Evolutionary conservation across 2,888 invertebrate genomes (phyloP).

Genomic region (Parapristionchus giblindavisi): DNA sequence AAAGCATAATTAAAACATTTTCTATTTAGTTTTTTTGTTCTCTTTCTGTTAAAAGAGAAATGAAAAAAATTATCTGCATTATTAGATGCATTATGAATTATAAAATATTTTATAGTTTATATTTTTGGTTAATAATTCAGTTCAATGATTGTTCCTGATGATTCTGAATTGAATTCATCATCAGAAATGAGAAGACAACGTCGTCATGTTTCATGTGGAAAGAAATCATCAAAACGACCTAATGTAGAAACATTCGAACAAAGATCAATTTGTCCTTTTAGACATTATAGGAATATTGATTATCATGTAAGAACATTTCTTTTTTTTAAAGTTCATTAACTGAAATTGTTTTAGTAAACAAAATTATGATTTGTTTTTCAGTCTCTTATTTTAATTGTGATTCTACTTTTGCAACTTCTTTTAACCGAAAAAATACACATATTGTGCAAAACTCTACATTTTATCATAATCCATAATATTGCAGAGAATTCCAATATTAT

Average conservation of each 20-base stretch:
- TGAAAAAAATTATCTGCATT: no score
- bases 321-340: background rate
- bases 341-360: no score
- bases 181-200: slow-evolving; percentile 11
- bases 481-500: slow-evolving; percentile 44
- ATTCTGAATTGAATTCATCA: slow-evolving; percentile 4
- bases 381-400: slow-evolving; percentile 19
- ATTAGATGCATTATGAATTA: no score
- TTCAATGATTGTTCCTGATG: slow-evolving; percentile 32
- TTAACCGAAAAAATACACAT: no score
- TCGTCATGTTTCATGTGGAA: slow-evolving; percentile 45
- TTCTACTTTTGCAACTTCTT: no score
- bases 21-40: no score
- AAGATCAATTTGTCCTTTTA: slow-evolving; percentile 43
- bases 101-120: no score
- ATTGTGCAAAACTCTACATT: no score
- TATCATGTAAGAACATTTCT: slow-evolving; percentile 35
- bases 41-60: no score
- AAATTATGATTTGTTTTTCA: background rate
- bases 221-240: slow-evolving; percentile 25
- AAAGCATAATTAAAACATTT: no score
- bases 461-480: no score
- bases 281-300: slow-evolving; percentile 41
- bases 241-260: slow-evolving; percentile 39
- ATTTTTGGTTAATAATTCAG: no score